A percentile compares a stretch with the other conserved stretches of the same genome.
Evolutionary conservation across 2,888 invertebrate species (phyloP).

Genomic region (Pelosia muscerda): DNA sequence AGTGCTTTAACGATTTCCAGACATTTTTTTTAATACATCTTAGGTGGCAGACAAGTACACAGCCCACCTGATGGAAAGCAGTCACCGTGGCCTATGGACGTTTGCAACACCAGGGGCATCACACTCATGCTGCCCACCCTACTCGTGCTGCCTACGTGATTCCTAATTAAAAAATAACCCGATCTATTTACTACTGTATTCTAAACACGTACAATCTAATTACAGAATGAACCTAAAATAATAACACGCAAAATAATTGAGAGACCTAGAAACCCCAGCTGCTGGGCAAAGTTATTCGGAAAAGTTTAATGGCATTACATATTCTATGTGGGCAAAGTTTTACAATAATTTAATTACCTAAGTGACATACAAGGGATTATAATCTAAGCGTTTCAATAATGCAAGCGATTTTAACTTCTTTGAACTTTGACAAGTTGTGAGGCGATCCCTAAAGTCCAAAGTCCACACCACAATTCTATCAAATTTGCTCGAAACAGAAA

Average conservation of each 20-base stretch:
- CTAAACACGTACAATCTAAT: conserved; percentile 3
- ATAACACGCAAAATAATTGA: conserved; percentile 11
- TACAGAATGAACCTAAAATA: not conserved
- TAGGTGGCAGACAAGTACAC: no score
- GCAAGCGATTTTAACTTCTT: conserved; percentile 28
- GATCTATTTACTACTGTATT: not conserved
- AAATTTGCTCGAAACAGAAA: not conserved
- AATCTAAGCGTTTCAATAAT: conserved; percentile 36
- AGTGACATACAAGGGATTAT: conserved; percentile 12
- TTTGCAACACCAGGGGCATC: no score
- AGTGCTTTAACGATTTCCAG: not conserved
- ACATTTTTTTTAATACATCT: no score
- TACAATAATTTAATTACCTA: conserved; percentile 10
- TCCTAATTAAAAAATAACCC: not conserved
- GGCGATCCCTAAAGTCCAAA: not conserved
- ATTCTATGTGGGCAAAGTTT: conserved; percentile 13
- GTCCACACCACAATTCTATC: not conserved
- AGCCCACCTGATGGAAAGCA: no score
- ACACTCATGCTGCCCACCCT: no score
- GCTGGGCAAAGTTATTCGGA: conserved; percentile 18
- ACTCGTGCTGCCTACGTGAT: no score
- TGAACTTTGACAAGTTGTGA: not conserved
- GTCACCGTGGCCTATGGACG: no score
- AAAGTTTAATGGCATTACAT: conserved; percentile 32
- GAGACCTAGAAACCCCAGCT: conserved; percentile 5